Evolutionary conservation across 1,140 invertebrate genomes (phyloP).

Genomic region (Caerostris darwini): DNA sequence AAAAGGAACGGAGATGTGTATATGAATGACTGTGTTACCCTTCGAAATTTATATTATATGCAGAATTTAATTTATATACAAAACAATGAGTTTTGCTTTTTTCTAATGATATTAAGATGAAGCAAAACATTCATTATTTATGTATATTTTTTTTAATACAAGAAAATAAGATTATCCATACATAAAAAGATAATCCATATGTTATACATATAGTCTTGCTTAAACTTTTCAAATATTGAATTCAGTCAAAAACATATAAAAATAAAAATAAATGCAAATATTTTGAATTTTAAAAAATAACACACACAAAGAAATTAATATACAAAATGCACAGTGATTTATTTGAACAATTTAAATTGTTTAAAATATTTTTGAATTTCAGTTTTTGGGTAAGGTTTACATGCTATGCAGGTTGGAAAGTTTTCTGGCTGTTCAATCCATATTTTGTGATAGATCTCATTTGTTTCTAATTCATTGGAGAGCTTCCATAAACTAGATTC

Average conservation of each 20-base stretch:
- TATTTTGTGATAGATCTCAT: constrained; percentile 92
- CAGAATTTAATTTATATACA: too few relatives aligned
- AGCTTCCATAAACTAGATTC: constrained; percentile 88
- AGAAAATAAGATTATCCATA: too few relatives aligned
- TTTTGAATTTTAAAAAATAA: background rate
- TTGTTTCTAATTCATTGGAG: constrained; percentile 86
- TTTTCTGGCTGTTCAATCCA: constrained; percentile 99
- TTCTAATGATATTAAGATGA: too few relatives aligned
- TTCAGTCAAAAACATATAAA: background rate
- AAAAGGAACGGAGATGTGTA: too few relatives aligned
- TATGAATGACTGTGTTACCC: too few relatives aligned
- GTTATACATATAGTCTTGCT: too few relatives aligned
- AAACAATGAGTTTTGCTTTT: too few relatives aligned
- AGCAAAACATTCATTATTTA: too few relatives aligned
- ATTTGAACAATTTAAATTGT: constrained; percentile 92
- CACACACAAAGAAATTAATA: constrained; percentile 6
- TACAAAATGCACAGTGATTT: constrained; percentile 57
- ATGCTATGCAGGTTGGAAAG: constrained; percentile 95
- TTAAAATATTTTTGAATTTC: constrained; percentile 92
- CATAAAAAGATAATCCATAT: too few relatives aligned
- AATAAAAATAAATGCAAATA: background rate
- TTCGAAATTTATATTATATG: too few relatives aligned
- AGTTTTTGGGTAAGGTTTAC: constrained; percentile 95
- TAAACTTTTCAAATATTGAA: too few relatives aligned
- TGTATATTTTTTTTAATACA: too few relatives aligned